Conservation (phyloP, 2,113 vertebrate genomes). For the Salminus brasiliensis region DNA sequence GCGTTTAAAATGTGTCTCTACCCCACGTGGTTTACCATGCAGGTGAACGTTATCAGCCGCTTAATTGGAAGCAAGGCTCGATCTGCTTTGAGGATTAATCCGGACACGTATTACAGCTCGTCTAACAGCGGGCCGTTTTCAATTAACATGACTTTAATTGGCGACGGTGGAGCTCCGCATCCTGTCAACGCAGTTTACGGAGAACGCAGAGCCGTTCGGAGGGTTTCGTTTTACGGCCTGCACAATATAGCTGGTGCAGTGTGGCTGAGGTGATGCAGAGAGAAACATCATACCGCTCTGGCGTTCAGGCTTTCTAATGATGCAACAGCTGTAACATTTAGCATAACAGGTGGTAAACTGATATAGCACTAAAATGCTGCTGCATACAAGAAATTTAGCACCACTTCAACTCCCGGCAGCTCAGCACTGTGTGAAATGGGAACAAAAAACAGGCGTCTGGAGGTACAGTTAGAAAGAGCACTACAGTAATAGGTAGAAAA, state of each 20-base stretch:
- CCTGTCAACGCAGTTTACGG: slow-evolving; percentile 21
- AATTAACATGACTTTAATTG: slow-evolving; percentile 47
- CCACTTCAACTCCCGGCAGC: neutral
- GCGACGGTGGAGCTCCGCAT: slow-evolving; percentile 10
- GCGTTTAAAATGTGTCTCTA: slow-evolving; percentile 44
- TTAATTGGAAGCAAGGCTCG: slow-evolving; percentile 69
- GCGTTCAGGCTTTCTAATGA: slow-evolving; percentile 26
- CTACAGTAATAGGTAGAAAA: too few relatives aligned
- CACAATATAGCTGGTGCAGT: neutral
- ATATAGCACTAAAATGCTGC: slow-evolving; percentile 24
- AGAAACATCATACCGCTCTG: neutral
- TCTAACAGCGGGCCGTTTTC: slow-evolving; percentile 71
- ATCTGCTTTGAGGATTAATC: slow-evolving; percentile 68
- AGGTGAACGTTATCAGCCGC: slow-evolving; percentile 53
- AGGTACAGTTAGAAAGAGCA: slow-evolving; percentile 27
- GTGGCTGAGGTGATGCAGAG: neutral
- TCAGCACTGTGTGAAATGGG: neutral
- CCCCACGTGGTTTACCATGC: slow-evolving; percentile 30
- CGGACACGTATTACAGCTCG: slow-evolving; percentile 66
- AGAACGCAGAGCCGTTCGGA: slow-evolving; percentile 2
- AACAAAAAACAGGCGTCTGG: neutral
- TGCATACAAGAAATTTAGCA: slow-evolving; percentile 16
- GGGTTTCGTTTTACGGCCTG: slow-evolving; percentile 29
- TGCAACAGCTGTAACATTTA: slow-evolving; percentile 43
- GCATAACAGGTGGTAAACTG: slow-evolving; percentile 38